Percentiles rank a stretch among this genome's conserved stretches.
Evolutionary conservation across 2,797 vertebrate species (phyloP).

Genomic region (Lacerta agilis): DNA sequence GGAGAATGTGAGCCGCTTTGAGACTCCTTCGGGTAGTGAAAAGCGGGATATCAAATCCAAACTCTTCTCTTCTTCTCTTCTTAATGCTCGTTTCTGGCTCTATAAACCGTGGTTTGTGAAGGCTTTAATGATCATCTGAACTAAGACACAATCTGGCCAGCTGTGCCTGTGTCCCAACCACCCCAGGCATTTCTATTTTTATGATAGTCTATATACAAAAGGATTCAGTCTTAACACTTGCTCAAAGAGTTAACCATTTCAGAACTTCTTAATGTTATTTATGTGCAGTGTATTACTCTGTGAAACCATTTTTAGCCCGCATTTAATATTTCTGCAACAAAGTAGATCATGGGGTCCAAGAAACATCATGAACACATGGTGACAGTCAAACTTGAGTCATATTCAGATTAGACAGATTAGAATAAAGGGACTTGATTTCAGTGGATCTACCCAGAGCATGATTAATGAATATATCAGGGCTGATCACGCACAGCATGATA

Average conservation of each 20-base stretch:
- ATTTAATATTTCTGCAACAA: background rate
- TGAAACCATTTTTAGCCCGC: background rate
- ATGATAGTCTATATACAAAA: background rate
- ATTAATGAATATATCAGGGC: background rate
- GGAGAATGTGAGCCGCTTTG: too few relatives aligned
- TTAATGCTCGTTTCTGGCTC: too few relatives aligned
- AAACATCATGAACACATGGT: background rate
- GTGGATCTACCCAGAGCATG: background rate
- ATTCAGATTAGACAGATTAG: too few relatives aligned
- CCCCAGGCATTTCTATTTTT: background rate
- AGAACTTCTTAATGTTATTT: background rate
- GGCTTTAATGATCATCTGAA: too few relatives aligned
- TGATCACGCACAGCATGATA: background rate
- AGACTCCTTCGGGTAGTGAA: too few relatives aligned
- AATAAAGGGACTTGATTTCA: too few relatives aligned
- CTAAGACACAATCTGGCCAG: background rate
- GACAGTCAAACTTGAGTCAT: too few relatives aligned
- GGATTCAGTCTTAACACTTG: background rate
- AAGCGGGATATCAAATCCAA: too few relatives aligned
- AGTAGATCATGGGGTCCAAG: background rate
- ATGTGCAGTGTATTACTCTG: background rate
- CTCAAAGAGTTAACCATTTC: background rate
- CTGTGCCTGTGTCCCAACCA: background rate
- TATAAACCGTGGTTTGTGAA: too few relatives aligned
- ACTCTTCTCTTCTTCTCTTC: too few relatives aligned